Base-by-base conservation (phyloP, 2,888 invertebrate species). In the Drosophila subsilvestris region DNA sequence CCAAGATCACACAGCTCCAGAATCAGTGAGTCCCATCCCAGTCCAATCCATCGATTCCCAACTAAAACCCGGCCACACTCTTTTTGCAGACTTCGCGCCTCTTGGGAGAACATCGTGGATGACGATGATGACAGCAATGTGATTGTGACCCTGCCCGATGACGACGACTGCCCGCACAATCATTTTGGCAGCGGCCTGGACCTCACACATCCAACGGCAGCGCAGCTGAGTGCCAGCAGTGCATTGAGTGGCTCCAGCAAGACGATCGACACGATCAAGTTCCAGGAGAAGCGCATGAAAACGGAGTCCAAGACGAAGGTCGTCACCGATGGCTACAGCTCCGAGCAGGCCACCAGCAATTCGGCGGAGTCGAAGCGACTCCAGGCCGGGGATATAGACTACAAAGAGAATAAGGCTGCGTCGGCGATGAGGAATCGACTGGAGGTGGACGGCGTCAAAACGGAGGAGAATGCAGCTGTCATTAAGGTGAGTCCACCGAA, bases 401-500 rank as follows among this genome's bases (percentile, higher is more conserved):
- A 96, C 91, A 95, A 96, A 86, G 96, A 96, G 92, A 95, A 95
- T 76, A 95, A 94, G 86, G 95, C 96, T 47, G 95, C 96, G 45
- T 95, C 96, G 29, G 96, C 97, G 17, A 94, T 95, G 75, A 94
- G 95, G 79, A 95, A 97, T 75, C 93, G 96, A 78, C 93, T 97
- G 74, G 97, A 97, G 92, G 94, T 97, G 71, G 97, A 97, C 90
- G 97, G 97, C 49, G 94, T 97, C 71, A 96, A 96, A 25, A 96
- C 97, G 1, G 97, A 98, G 92, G 96, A 97, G 92, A 96, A 96
- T 90, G 95, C 96, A 76, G 95, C 97, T 67, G 94, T 95, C 78
- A 95, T 96, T 80, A 96, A 97, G 94, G 97, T 97, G 92, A 93
- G 93, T 90, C 48, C 6, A 18, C 12, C 2, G 1, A 5, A 17